Evolutionary conservation across 2,113 vertebrate species (phyloP), one percentile per base, ranked within the genome.

Genomic region (Passer montanus): DNA sequence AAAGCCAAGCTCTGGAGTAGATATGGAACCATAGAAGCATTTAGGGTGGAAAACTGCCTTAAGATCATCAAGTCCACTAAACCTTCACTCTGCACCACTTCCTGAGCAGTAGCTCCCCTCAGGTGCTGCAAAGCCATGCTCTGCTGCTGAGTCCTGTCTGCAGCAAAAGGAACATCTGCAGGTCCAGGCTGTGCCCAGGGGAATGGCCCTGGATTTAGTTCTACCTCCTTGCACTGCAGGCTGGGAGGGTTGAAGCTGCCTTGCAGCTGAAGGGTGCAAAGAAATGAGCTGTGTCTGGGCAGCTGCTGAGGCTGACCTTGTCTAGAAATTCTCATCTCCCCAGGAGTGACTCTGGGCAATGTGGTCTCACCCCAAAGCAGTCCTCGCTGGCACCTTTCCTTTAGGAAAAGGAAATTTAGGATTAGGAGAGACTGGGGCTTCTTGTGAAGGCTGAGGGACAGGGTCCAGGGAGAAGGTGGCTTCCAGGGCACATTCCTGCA

Each of bases 121-220:
- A 2, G 27, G 50, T 46, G 2, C 46, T 53, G 50, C 0, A 5
- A 30, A 64, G 58, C 58, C 8, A 1, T 0, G 0, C 7, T 50
- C 31, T 58, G 58, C 56, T 2, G 4, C 62, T 11, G 47, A 33
- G 52, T 50, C 20, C 78, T 2, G 0, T 5, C 52, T 79, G 53
- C 58, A 64, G 52, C 20, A 22, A 41, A 10, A 8, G 35, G 4
- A 64, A 24, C 30, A 11, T 21, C 63, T 37, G 59, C n/a, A n/a
- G 68, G 28, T n/a, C 5, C 23, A 35, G 50, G 31, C 7, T 27
- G n/a, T 77, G 44, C 49, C 23, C 31, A 16, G 33, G 37, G 52
- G 16, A 41, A 5, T 5, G 37, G 18, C 11, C 3, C 30, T 82
- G 43, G 14, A 58, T 55, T 21, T 5, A 1, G 31, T 7, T 90